Base-by-base conservation (phyloP, 2,888 invertebrate genomes). In the Odontomyia ornata region DNA sequence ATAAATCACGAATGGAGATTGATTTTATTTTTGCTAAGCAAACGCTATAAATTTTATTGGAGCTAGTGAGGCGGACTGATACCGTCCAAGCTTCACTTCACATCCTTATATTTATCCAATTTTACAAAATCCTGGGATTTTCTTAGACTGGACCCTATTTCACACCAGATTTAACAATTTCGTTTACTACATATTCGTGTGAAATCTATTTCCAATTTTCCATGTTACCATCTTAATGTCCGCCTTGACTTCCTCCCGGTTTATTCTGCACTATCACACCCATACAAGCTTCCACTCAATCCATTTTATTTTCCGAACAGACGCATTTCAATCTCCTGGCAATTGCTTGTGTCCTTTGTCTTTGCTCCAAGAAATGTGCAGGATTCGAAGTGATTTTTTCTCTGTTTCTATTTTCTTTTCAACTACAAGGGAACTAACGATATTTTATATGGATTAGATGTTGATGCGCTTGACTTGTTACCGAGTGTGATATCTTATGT, bases 141-240 rank as follows among this genome's bases (percentile, higher is more conserved):
- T 75, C 76, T 62, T 73, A 47, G 21, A 52, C 79, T 62, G 79
- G 79, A 79, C 79, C 76, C 77, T 77, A 79, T 79, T 79, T 79
- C 77, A 79, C 79, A 79, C 67, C 73, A 79, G 79, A 79, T 79
- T 79, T 72, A 76, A 73, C 79, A 79, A 77, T 79, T 77, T 73
- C 75, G 47, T 64, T 64, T 62, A 46, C 25, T 28, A 30, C 13
- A 27, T 23, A 36, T 57, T 57, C 21, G 57, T 57, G 36, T 21
- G 23, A 57, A 57, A 57, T 73, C 57, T 69, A 69, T 69, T 47
- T 47, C 0, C 69, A 23, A 69, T 69, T 69, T 67, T 69, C 69
- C 46, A 47, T 46, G 15, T 47, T 69, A 21, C n/a, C 30, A 18
- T 69, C 47, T 25, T 23, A 25, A 1, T 65, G 36, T 65, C 21